Conservation (phyloP, 2,888 invertebrate species). For the Cosmia pyralina region DNA sequence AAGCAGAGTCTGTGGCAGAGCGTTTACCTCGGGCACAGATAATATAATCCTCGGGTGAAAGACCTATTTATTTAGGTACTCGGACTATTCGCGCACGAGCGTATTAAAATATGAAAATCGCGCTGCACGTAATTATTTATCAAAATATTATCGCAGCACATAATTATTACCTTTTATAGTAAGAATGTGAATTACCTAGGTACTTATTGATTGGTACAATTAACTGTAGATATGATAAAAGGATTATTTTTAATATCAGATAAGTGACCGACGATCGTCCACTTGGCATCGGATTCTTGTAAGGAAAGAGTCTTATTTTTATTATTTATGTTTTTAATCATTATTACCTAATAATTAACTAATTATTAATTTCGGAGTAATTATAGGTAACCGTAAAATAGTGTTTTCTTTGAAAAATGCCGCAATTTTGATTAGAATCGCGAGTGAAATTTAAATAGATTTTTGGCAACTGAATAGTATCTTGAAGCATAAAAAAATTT, state of each 20-base stretch:
- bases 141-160: slow-evolving; percentile 46
- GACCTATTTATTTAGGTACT: too few relatives aligned
- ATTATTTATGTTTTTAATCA: slow-evolving; percentile 37
- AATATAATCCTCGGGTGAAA: too few relatives aligned
- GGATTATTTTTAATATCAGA: slow-evolving; percentile 80
- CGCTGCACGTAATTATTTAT: slow-evolving; percentile 27
- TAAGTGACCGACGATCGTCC: slow-evolving; percentile 75
- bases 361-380: slow-evolving; percentile 11
- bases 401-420: slow-evolving; percentile 3
- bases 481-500: background rate
- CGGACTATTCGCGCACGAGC: too few relatives aligned
- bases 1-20: too few relatives aligned
- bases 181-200: slow-evolving; percentile 50
- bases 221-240: slow-evolving; percentile 82
- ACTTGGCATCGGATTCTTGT: slow-evolving; percentile 79
- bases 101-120: background rate
- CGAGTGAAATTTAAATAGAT: slow-evolving; percentile 61
- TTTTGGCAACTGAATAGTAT: slow-evolving; percentile 47
- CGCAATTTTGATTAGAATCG: slow-evolving; percentile 23
- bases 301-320: slow-evolving; percentile 69
- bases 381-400: background rate
- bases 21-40: too few relatives aligned
- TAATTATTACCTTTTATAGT: slow-evolving; percentile 32
- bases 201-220: slow-evolving; percentile 76
- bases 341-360: slow-evolving; percentile 14